Evolutionary conservation across 2,888 invertebrate species (phyloP), one percentile per base, ranked within the genome.

Genomic region (Zygaena filipendulae): DNA sequence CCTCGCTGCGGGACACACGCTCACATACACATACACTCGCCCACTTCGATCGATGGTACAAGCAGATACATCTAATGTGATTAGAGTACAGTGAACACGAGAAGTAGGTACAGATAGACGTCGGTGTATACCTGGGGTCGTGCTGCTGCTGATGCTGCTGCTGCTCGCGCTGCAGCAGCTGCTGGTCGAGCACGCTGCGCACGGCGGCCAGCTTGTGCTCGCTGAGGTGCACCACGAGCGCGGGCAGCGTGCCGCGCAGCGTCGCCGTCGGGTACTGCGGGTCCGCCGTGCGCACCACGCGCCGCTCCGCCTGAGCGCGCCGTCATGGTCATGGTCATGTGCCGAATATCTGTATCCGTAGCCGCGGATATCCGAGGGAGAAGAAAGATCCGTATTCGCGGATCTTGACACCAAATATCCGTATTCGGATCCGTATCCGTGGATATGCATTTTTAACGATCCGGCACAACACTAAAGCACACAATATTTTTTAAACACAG

Each of bases 191-290:
- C 32, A 68, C 66, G 36, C 62, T 57, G 32, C 71, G 61, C 37
- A 70, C 62, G 27, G 71, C 68, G 39, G 53, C 45, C 48, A 97
- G 88, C 81, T 97, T 97, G 47, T 88, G 87, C 61, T 97, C 96
- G 70, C 92, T 95, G 23, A 97, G 83, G 66, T 97, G 97, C 27
- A 90, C 90, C 18, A 92, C 89, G 10, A 97, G 82, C 59, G 90
- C 87, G 0, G 96, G 95, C 43, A 97, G 80, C 38, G 90, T 92
- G 24, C 94, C 96, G 39, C 89, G 87, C 21, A 96, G 68, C 21
- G 91, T 91, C 13, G 92, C 80, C 35, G 88, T 87, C 2, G 97
- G 96, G 80, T 89, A 95, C 52, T 88, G 87, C 2, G 95, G 94
- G 80, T 95, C 95, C 22, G 83, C 72, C 3, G 94, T 94, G 43